Conservation (phyloP, 1,140 invertebrate species). For the Plodia interpunctella region DNA sequence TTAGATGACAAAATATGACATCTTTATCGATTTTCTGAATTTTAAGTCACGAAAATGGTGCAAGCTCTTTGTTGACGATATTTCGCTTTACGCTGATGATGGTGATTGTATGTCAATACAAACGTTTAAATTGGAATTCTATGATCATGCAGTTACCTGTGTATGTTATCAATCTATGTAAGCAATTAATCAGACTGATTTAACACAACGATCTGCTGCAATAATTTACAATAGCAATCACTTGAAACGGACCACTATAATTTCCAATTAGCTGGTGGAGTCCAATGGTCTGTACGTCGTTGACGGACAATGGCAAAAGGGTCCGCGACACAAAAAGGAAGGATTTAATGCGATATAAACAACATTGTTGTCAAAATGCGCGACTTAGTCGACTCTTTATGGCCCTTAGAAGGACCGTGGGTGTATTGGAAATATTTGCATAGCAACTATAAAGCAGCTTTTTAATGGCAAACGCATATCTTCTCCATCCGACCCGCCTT, state of each 20-base stretch:
- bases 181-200: slow-evolving; percentile 51
- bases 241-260: slow-evolving; percentile 36
- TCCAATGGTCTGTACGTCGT: slow-evolving; percentile 25
- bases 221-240: slow-evolving; percentile 41
- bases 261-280: slow-evolving; percentile 46
- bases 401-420: slow-evolving; percentile 23
- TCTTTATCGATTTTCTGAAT: too few relatives aligned
- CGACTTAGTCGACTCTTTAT: slow-evolving; percentile 20
- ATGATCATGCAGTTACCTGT: slow-evolving; percentile 31
- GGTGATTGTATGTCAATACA: background rate
- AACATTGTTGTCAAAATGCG: slow-evolving; percentile 40
- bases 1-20: too few relatives aligned
- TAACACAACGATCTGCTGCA: slow-evolving; percentile 36
- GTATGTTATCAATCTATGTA: slow-evolving; percentile 27
- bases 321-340: slow-evolving; percentile 28
- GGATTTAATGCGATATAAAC: slow-evolving; percentile 35
- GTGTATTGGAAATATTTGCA: slow-evolving; percentile 28
- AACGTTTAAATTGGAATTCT: slow-evolving; percentile 37
- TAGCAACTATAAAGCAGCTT: slow-evolving; percentile 22
- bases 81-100: background rate
- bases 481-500: slow-evolving; percentile 1
- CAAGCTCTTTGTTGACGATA: background rate
- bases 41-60: too few relatives aligned
- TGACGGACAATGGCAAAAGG: slow-evolving; percentile 29
- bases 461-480: slow-evolving; percentile 25